phyloP scores from a whole-genome alignment of 30 jellyfish, hydroid and myxozoan genomes.

The Aurelia sp. region DNA sequence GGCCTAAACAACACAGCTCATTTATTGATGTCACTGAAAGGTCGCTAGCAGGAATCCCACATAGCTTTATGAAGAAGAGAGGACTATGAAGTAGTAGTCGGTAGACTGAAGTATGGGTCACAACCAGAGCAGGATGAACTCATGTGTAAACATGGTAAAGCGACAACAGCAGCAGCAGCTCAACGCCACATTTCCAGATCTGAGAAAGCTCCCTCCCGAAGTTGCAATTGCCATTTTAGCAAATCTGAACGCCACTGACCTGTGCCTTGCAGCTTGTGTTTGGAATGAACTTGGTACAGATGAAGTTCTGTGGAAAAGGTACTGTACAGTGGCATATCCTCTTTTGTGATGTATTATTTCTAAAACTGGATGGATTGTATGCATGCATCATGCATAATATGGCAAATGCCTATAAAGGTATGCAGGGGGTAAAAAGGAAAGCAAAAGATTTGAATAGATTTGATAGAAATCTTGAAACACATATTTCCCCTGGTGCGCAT shows the following conservation, averaged over 20 bases:
- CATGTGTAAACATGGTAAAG: conserved; percentile 5
- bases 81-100: background rate
- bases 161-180: conserved; percentile 41
- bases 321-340: background rate
- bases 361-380: background rate
- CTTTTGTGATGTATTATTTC: background rate
- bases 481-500: no score
- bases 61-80: background rate
- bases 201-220: conserved; percentile 93
- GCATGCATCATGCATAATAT: no score
- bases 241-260: conserved; percentile 93
- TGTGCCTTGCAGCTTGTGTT: conserved; percentile 97
- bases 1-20: no score
- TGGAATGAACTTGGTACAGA: conserved; percentile 94
- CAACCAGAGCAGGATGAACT: conserved; percentile 36
- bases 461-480: no score
- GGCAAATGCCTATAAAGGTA: no score
- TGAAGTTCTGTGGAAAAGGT: conserved; percentile 94
- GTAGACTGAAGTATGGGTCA: conserved; percentile 63
- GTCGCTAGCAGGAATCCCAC: background rate
- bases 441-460: no score
- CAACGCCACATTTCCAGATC: conserved; percentile 64
- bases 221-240: conserved; percentile 88
- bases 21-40: no score
- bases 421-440: background rate